A percentile compares a stretch with the other conserved stretches of the same genome.
Conservation (phyloP, 2,888 invertebrate species). For the Petrolisthes cinctipes region DNA sequence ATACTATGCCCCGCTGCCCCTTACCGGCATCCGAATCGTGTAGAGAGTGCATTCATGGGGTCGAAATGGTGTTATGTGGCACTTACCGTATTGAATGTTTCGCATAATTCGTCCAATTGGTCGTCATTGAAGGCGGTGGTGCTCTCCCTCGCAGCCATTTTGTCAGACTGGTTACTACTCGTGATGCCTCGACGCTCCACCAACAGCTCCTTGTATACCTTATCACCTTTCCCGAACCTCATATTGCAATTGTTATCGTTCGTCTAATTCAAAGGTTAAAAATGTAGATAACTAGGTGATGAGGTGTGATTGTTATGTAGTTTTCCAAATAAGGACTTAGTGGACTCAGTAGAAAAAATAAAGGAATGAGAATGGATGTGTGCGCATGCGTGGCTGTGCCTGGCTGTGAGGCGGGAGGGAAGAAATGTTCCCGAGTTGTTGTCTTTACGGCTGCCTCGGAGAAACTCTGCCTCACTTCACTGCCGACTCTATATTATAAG, state of each 20-base stretch:
- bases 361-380: background rate
- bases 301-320: background rate
- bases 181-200: slow-evolving; percentile 23
- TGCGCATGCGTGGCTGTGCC: slow-evolving; percentile 34
- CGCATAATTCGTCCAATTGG: slow-evolving; percentile 59
- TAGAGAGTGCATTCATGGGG: background rate
- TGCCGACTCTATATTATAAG: slow-evolving; percentile 38
- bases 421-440: slow-evolving; percentile 26
- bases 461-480: slow-evolving; percentile 36
- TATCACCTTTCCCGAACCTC: slow-evolving; percentile 39
- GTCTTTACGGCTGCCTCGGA: slow-evolving; percentile 7
- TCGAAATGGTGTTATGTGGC: background rate
- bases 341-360: background rate
- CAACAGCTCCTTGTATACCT: slow-evolving; percentile 44
- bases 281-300: background rate
- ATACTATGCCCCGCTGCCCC: background rate
- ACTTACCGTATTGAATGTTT: slow-evolving; percentile 60
- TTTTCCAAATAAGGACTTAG: background rate
- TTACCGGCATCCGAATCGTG: background rate
- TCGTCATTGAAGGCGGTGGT: slow-evolving; percentile 49
- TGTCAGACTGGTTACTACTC: slow-evolving; percentile 51
- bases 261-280: background rate
- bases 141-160: slow-evolving; percentile 62
- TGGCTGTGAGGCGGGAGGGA: slow-evolving; percentile 29
- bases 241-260: slow-evolving; percentile 12